Evolutionary conservation across 2,797 vertebrate species (phyloP), one percentile per base, ranked within the genome.

Genomic region (Epinephelus awoara): DNA sequence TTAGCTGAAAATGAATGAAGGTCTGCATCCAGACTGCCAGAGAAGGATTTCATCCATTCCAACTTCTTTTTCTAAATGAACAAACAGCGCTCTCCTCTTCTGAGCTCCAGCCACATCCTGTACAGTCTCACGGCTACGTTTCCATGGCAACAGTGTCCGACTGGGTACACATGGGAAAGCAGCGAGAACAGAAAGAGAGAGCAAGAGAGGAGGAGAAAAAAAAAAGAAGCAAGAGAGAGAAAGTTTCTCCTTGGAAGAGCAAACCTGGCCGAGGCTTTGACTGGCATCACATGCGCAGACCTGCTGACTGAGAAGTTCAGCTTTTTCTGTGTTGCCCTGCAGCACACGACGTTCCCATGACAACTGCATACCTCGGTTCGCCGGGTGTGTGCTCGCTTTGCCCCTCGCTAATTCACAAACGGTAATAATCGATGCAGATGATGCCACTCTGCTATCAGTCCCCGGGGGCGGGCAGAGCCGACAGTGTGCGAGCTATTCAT

Each of bases 121-220:
- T 70, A 86, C 67, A 62, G 86, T 86, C 78, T 88, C 83, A 63
- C 58, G 47, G 82, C 80, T 81, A 74, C 6, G 82, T 92, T 87
- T 79, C 91, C 82, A 91, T 85, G 73, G 91, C 82, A 91, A 92
- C 91, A 79, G 73, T 85, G 78, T 82, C 83, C 61, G 19, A 87
- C 62, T 9, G 61, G 72, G 80, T 80, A 76, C 87, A 83, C 80
- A 68, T 56, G 79, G 84, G 67, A 78, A 73, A 56, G 72, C 66
- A 56, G 64, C 9, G 40, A 76, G 75, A 79, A 73, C 55, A 88
- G 72, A 73, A 14, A 57, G 42, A 71, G 50, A 50, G 29, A 70
- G 58, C 2, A 4, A 23, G 12, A 25, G 29, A 25, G 17, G 19
- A 9, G 8, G 5, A 0, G 2, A 21, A 2, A 10, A 0, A 6